These are phyloP conservation scores for Grus americana DNA, from an alignment of 2,113 vertebrate species.

Conservation along the genomic window DNA sequence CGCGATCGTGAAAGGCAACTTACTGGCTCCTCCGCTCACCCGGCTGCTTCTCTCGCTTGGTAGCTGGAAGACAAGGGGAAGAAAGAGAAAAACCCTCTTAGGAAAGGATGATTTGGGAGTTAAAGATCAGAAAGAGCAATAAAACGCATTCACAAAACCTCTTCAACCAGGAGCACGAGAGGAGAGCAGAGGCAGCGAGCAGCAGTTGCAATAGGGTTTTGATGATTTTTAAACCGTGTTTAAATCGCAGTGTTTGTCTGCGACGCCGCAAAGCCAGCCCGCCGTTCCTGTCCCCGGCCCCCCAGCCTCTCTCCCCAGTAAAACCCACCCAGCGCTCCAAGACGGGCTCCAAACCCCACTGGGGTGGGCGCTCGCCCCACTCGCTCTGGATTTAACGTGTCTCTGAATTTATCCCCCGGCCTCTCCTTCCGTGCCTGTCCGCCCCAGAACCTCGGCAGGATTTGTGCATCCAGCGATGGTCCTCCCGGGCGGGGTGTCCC, in stretches of 20 bases:
- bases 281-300: background rate
- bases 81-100: background rate
- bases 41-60: background rate
- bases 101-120: background rate
- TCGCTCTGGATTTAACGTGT: background rate
- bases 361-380: background rate
- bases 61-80: slow-evolving; percentile 29
- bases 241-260: background rate
- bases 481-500: accelerated
- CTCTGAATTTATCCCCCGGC: background rate
- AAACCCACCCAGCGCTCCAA: background rate
- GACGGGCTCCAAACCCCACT: background rate
- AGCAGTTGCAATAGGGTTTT: background rate
- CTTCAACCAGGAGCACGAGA: accelerated
- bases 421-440: background rate
- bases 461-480: accelerated
- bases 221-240: background rate
- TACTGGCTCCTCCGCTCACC: slow-evolving; percentile 48
- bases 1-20: background rate
- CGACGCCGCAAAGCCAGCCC: background rate
- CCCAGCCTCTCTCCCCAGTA: background rate
- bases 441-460: background rate
- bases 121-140: background rate
- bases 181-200: accelerated
- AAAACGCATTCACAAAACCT: background rate